A percentile compares a stretch with the other conserved stretches of the same genome.
Evolutionary conservation across 2,888 invertebrate species (phyloP).

Genomic region (Tetranychus piercei): DNA sequence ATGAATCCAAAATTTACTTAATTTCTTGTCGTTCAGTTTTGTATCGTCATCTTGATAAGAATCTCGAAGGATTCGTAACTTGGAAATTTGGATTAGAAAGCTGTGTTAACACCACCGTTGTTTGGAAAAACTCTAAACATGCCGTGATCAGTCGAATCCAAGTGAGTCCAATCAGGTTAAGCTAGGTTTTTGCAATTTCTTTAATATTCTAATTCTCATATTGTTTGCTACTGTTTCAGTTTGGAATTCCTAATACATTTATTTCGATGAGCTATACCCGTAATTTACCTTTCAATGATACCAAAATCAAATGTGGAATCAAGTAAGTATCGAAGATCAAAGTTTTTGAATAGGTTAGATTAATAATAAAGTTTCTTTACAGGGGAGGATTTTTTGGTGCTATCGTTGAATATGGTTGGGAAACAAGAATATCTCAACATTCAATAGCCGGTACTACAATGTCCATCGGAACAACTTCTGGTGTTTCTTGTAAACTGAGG

Average conservation of each 20-base stretch:
- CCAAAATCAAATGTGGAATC: conserved; percentile 53
- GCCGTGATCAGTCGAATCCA: conserved; percentile 40
- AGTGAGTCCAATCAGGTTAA: neutral
- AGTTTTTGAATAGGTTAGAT: neutral
- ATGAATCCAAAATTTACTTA: neutral
- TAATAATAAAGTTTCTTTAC: neutral
- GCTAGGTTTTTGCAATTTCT: neutral
- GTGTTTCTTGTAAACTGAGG: conserved; percentile 59
- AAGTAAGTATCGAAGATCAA: conserved; percentile 45
- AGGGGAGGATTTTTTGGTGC: conserved; percentile 71
- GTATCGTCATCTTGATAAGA: conserved; percentile 65
- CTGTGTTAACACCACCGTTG: conserved; percentile 60
- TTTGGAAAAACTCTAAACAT: conserved; percentile 52
- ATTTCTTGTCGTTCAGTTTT: conserved; percentile 31
- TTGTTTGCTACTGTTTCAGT: conserved; percentile 27
- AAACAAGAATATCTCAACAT: conserved; percentile 77
- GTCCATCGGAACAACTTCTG: conserved; percentile 62
- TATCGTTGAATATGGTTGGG: conserved; percentile 70
- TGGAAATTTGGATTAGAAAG: conserved; percentile 50
- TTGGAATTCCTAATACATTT: conserved; percentile 32
- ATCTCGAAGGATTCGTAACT: conserved; percentile 69
- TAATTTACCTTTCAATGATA: conserved; percentile 49
- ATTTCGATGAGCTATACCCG: conserved; percentile 45
- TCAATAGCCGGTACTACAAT: conserved; percentile 69
- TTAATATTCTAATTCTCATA: neutral